Conservation (phyloP, 2,888 invertebrate genomes). For the Aromia moschata region DNA sequence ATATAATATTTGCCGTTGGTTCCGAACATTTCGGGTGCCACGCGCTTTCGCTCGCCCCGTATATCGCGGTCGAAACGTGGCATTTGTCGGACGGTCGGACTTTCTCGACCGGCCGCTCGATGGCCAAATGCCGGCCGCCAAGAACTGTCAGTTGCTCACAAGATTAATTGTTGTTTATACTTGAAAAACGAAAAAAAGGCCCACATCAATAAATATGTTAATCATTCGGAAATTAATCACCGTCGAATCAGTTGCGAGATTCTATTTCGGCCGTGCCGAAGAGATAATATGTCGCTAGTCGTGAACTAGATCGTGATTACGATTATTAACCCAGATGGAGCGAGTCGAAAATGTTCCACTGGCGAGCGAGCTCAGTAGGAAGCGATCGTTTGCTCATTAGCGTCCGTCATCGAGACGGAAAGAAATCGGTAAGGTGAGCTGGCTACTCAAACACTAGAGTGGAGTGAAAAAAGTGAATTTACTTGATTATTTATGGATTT, state of each 20-base stretch:
- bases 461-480: no score
- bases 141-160: conserved; percentile 3
- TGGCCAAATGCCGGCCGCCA: conserved; percentile 4
- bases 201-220: conserved; percentile 18
- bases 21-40: no score
- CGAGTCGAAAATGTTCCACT: no score
- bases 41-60: no score
- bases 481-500: no score
- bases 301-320: background rate
- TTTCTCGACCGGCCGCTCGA: background rate
- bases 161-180: conserved; percentile 8
- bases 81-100: background rate
- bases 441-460: no score
- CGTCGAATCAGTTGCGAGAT: background rate
- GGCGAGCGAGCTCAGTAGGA: no score
- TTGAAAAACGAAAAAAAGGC: background rate
- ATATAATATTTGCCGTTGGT: no score
- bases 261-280: background rate
- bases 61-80: background rate
- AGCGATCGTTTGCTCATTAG: no score
- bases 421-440: no score
- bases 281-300: background rate
- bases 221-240: conserved; percentile 13
- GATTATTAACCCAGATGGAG: background rate
- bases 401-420: no score